Conservation (phyloP, 2,113 vertebrate genomes). For the Sapajus apella region DNA sequence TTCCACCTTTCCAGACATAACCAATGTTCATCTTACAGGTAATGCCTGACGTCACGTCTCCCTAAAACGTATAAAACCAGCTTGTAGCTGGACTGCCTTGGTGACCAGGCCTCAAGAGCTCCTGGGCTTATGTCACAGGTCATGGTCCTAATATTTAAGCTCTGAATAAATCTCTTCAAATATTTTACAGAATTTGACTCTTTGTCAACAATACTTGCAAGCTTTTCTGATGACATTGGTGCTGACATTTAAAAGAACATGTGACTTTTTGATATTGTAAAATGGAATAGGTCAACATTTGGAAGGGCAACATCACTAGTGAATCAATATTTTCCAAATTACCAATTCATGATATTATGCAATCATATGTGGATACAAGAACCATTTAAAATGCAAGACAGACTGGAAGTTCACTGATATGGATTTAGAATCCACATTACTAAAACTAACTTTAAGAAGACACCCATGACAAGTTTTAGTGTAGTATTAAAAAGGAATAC, state of each 20-base stretch:
- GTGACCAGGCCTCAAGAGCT: too few species aligned
- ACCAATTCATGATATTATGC: rapidly evolving
- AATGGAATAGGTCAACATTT: background rate
- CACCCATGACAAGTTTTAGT: background rate
- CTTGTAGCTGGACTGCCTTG: too few species aligned
- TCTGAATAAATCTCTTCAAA: too few species aligned
- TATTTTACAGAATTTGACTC: too few species aligned
- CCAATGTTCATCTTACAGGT: too few species aligned
- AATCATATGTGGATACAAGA: too few species aligned
- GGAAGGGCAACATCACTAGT: background rate
- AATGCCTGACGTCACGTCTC: too few species aligned
- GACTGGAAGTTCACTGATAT: rapidly evolving
- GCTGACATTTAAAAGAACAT: background rate
- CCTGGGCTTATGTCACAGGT: too few species aligned
- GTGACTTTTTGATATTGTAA: background rate
- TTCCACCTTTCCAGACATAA: too few species aligned
- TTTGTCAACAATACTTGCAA: background rate
- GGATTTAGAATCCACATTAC: background rate
- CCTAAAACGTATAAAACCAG: too few species aligned
- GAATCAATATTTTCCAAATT: background rate
- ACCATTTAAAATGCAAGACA: background rate
- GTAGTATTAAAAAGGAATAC: background rate
- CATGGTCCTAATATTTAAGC: too few species aligned
- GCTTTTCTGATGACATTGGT: background rate
- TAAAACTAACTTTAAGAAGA: background rate